Conservation (phyloP, 2,113 vertebrate genomes). For the Rynchops niger region DNA sequence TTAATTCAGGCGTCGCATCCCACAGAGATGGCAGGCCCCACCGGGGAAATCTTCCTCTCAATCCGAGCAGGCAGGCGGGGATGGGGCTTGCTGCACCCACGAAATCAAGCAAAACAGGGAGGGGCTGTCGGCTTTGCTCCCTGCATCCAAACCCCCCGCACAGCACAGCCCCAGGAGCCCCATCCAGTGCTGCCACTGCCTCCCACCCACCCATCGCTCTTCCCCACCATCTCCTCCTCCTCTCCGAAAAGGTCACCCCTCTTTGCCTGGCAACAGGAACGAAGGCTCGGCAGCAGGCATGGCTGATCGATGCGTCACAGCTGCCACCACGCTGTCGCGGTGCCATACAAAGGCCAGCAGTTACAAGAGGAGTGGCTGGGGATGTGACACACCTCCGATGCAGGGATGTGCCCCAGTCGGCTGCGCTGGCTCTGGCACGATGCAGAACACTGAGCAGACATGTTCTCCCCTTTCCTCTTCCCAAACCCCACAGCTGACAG, state of each 20-base stretch:
- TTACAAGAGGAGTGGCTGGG: not conserved
- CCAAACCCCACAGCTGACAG: not conserved
- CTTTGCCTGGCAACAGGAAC: not conserved
- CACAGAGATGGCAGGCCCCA: not conserved
- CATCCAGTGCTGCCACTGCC: not conserved
- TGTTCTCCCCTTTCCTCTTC: not conserved
- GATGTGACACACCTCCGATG: not conserved
- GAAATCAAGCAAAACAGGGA: not conserved
- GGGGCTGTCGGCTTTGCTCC: rapidly evolving
- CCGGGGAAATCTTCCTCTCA: not conserved
- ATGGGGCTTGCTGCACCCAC: not conserved
- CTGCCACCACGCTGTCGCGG: not conserved
- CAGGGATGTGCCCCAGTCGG: not conserved
- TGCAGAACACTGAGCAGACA: rapidly evolving
- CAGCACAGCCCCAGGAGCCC: not conserved
- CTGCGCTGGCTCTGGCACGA: not conserved
- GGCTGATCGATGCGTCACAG: not conserved
- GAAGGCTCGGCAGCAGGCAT: not conserved
- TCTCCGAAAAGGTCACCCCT: not conserved
- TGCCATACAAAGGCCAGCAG: not conserved
- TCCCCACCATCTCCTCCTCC: not conserved
- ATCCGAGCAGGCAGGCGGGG: not conserved
- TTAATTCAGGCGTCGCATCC: not conserved
- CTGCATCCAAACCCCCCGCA: rapidly evolving
- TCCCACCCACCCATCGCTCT: not conserved